Evolutionary conservation across 2,113 vertebrate species (phyloP).

Genomic region (Anhinga anhinga): DNA sequence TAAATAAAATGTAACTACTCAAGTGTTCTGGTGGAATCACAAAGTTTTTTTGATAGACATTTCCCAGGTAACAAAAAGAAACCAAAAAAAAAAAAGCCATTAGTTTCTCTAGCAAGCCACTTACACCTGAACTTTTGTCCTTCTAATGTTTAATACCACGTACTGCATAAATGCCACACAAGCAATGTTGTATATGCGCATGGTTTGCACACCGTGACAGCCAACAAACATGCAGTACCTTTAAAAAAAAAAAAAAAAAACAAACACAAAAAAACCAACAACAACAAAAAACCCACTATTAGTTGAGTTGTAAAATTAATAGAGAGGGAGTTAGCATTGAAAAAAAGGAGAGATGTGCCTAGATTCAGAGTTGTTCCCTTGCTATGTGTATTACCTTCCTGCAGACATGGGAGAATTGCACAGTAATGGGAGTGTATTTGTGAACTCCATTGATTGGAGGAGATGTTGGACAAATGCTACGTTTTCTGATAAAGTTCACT

Average conservation of each 20-base stretch:
- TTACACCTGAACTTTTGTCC: neutral
- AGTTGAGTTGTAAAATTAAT: neutral
- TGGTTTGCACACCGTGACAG: neutral
- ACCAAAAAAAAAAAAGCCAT: neutral
- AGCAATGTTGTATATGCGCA: neutral
- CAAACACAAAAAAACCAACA: no score
- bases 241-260: no score
- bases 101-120: neutral
- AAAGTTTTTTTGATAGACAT: neutral
- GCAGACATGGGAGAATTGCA: neutral
- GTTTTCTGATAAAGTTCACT: neutral
- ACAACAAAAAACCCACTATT: fast-evolving
- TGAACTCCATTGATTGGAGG: neutral
- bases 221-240: neutral
- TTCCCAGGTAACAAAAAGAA: neutral
- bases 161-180: neutral
- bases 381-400: neutral
- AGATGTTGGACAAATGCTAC: neutral
- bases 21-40: neutral
- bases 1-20: neutral
- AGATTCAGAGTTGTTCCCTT: neutral
- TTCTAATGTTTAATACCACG: neutral
- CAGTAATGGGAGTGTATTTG: neutral
- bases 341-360: neutral
- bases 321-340: neutral